Percentiles rank a stretch among this genome's conserved stretches.
phyloP scores from a whole-genome alignment of 1,140 invertebrate species.

The Drosophila ercepeae region DNA sequence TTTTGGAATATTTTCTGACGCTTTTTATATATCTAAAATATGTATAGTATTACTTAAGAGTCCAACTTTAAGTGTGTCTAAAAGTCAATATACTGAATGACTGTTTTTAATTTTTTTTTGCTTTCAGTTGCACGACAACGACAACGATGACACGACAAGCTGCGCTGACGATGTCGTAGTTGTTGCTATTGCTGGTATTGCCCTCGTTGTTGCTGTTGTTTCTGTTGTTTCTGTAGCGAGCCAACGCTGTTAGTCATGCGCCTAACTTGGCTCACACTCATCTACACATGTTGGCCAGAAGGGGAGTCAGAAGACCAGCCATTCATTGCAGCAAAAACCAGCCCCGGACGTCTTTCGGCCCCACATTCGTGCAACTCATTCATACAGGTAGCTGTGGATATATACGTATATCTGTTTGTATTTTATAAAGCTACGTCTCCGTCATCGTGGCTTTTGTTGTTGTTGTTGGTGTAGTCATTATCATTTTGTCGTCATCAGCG shows the following conservation, averaged over 20 bases:
- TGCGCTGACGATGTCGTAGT: constrained; percentile 56
- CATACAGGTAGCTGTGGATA: constrained; percentile 57
- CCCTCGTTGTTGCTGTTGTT: constrained; percentile 34
- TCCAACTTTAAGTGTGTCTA: background rate
- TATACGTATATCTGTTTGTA: background rate
- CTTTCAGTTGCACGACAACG: constrained; percentile 66
- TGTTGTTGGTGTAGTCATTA: constrained; percentile 64
- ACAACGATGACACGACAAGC: constrained; percentile 74
- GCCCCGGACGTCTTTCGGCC: constrained; percentile 3
- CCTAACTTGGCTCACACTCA: constrained; percentile 64
- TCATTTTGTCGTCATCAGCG: constrained; percentile 80
- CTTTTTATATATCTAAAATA: background rate
- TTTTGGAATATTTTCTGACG: background rate
- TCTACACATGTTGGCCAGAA: constrained; percentile 21
- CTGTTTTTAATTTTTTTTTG: constrained; percentile 13
- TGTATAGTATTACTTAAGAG: background rate
- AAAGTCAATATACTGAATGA: background rate
- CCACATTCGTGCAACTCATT: constrained; percentile 35
- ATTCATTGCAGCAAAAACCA: constrained; percentile 64
- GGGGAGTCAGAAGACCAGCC: constrained; percentile 21
- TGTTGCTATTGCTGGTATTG: constrained; percentile 25
- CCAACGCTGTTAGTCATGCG: constrained; percentile 78
- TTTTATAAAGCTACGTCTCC: constrained; percentile 13
- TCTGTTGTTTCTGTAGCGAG: constrained; percentile 67
- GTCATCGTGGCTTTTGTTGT: constrained; percentile 23